Evolutionary conservation across 2,888 invertebrate genomes (phyloP).

Genomic region (Coenonympha glycerion): DNA sequence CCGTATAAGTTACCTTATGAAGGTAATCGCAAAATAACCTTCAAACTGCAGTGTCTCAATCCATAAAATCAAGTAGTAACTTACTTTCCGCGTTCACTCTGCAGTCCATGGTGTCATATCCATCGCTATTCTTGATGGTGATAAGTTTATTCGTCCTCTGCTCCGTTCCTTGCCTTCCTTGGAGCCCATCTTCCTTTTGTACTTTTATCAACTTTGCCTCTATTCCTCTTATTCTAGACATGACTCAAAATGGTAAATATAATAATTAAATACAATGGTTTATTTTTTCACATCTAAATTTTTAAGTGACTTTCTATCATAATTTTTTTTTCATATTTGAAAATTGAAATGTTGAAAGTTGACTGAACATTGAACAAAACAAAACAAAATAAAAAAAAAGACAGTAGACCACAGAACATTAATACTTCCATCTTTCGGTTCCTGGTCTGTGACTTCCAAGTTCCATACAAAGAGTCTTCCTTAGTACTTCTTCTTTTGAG

Average conservation of each 20-base stretch:
- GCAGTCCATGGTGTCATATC: constrained; percentile 31
- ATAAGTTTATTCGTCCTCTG: constrained; percentile 45
- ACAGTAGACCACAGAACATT: no score
- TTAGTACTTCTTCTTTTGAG: no score
- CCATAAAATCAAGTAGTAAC: constrained; percentile 2
- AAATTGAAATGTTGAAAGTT: no score
- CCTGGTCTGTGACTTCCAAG: no score
- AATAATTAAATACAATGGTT: neutral
- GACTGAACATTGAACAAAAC: no score
- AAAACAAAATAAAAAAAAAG: no score
- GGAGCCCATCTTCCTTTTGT: constrained; percentile 22
- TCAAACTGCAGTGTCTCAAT: constrained; percentile 3
- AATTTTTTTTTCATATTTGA: neutral
- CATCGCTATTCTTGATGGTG: constrained; percentile 44
- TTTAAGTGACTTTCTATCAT: neutral
- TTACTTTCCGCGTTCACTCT: constrained; percentile 61
- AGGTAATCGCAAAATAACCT: constrained; percentile 20
- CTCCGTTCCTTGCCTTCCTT: constrained; percentile 37
- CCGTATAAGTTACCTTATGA: no score
- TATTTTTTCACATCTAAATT: neutral
- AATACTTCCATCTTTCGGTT: no score
- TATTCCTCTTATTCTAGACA: constrained; percentile 65
- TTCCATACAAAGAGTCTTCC: no score
- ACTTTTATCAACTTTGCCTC: constrained; percentile 54
- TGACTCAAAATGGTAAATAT: constrained; percentile 25